Conservation (phyloP, 64 coral and sea anemone genomes). For the Pocillopora damicornis region DNA sequence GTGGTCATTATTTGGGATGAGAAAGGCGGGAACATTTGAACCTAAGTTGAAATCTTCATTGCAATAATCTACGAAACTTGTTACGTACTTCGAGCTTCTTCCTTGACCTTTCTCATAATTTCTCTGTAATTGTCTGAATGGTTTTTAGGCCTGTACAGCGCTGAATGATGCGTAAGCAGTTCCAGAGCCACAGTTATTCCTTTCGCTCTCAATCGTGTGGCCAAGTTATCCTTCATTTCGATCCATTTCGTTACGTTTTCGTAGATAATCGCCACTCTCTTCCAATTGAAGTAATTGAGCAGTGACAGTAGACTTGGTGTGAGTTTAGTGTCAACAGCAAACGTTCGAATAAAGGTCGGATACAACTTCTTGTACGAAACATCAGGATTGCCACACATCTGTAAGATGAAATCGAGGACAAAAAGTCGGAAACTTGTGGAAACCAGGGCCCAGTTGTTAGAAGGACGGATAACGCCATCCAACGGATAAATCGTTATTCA, state of each 20-base stretch:
- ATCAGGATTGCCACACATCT: slow-evolving; percentile 92
- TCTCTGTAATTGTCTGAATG: slow-evolving; percentile 52
- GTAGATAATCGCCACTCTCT: slow-evolving; percentile 78
- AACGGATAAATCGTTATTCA: no score
- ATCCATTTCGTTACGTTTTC: slow-evolving; percentile 96
- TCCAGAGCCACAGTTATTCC: slow-evolving; percentile 70
- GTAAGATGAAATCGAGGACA: not conserved
- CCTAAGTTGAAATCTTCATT: not conserved
- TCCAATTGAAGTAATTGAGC: slow-evolving; percentile 77
- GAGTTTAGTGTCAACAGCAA: slow-evolving; percentile 77
- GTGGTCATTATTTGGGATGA: no score
- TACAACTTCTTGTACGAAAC: slow-evolving; percentile 80
- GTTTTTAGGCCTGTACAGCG: slow-evolving; percentile 55
- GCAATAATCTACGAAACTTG: not conserved
- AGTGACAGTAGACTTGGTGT: slow-evolving; percentile 69
- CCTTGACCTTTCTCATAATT: slow-evolving; percentile 47
- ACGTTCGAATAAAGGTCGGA: slow-evolving; percentile 80
- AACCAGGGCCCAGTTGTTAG: not conserved
- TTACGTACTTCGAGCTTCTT: slow-evolving; percentile 58
- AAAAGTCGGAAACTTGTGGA: not conserved
- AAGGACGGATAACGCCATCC: no score
- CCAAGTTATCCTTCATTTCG: slow-evolving; percentile 82
- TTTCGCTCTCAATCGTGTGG: slow-evolving; percentile 56
- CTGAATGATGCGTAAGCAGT: slow-evolving; percentile 41
- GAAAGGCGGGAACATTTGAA: not conserved